phyloP scores from a whole-genome alignment of 1,140 invertebrate species.

The Zaprionus gabonicus region DNA sequence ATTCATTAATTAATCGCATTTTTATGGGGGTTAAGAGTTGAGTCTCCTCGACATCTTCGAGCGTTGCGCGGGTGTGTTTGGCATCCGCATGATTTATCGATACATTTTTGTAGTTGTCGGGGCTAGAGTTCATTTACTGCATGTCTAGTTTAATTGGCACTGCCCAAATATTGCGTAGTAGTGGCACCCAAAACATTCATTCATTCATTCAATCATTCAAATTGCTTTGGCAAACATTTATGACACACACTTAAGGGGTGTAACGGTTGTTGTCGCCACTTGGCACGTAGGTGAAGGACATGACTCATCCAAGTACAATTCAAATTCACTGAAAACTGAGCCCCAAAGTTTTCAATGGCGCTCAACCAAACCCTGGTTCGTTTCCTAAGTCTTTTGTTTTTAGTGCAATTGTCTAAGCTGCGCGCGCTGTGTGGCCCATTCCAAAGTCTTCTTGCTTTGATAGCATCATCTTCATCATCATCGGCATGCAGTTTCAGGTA shows the following conservation, averaged over 20 bases:
- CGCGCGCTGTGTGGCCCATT: conserved; percentile 18
- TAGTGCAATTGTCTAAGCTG: background rate
- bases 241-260: conserved; percentile 39
- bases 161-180: conserved; percentile 22
- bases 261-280: conserved; percentile 26
- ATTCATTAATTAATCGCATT: conserved; percentile 32
- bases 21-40: conserved; percentile 17
- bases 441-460: conserved; percentile 2
- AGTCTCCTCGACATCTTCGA: background rate
- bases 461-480: conserved; percentile 20
- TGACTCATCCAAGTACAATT: conserved; percentile 32
- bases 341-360: conserved; percentile 1
- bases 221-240: conserved; percentile 41
- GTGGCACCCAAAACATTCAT: conserved; percentile 28
- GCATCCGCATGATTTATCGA: conserved; percentile 40
- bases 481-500: conserved; percentile 10
- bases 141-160: conserved; percentile 39
- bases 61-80: conserved; percentile 31
- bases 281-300: conserved; percentile 38
- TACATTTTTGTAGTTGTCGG: conserved; percentile 14
- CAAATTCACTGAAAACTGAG: background rate
- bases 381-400: conserved; percentile 40
- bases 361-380: conserved; percentile 15
- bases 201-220: conserved; percentile 14
- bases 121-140: conserved; percentile 40